A percentile compares a stretch with the other conserved stretches of the same genome.
Conservation (phyloP, 2,888 invertebrate genomes). For the Nipponacmea schrenckii region DNA sequence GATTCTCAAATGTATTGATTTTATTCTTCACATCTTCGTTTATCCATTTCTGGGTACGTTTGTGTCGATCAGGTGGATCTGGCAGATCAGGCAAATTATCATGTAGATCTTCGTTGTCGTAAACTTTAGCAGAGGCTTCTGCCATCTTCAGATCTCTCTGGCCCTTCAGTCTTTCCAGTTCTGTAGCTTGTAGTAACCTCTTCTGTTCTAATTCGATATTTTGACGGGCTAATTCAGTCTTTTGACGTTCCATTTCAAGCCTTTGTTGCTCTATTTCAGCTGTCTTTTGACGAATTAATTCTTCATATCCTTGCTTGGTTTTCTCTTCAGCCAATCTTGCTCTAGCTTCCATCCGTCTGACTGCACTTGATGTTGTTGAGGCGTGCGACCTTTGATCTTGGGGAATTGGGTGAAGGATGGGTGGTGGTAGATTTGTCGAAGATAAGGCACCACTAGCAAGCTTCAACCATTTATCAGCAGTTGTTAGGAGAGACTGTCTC, state of each 20-base stretch:
- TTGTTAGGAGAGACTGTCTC: no score
- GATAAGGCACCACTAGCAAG: no score
- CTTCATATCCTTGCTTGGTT: neutral
- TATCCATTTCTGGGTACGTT: neutral
- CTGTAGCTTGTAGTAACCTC: neutral
- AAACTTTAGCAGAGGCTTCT: neutral
- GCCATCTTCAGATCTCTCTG: neutral
- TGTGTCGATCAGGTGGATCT: neutral
- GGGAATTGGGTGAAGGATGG: no score
- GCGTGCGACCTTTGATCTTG: no score
- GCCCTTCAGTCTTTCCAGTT: neutral
- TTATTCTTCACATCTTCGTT: neutral
- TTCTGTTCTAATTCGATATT: neutral
- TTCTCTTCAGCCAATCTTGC: neutral
- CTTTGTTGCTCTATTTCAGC: neutral
- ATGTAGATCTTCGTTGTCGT: neutral
- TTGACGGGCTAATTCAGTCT: neutral
- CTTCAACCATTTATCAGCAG: no score
- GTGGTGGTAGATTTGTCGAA: no score
- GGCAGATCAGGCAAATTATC: neutral
- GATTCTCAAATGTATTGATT: neutral
- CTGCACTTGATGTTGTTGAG: neutral
- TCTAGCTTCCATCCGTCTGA: neutral
- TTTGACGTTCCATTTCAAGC: neutral
- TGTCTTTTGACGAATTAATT: neutral